Percentiles rank a stretch among this genome's conserved stretches.
phyloP scores from a whole-genome alignment of 1,140 invertebrate species.

The Pseudomyrmex sp. region DNA sequence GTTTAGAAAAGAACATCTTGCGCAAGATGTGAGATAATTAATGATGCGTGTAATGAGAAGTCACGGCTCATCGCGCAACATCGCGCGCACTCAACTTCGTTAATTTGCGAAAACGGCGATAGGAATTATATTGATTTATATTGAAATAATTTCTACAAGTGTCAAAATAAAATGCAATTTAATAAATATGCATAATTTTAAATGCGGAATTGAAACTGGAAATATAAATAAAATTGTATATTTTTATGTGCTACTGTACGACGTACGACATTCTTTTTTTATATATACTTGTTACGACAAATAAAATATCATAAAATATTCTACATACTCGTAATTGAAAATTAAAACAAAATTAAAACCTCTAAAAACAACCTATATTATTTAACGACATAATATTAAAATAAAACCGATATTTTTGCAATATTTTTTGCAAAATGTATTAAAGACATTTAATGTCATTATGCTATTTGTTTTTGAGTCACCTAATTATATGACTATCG shows the following conservation, averaged over 20 bases:
- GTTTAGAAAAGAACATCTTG: conserved; percentile 20
- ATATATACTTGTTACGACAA: too few species aligned
- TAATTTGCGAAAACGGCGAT: neutral
- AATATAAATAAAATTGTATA: too few species aligned
- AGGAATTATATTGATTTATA: neutral
- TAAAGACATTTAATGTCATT: neutral
- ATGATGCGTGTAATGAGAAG: neutral
- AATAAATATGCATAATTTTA: neutral
- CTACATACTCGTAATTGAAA: too few species aligned
- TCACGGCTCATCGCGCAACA: neutral
- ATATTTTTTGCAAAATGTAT: too few species aligned
- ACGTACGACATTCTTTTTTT: too few species aligned
- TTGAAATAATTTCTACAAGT: neutral
- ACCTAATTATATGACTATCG: neutral
- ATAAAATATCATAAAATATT: too few species aligned
- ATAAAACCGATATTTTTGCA: too few species aligned
- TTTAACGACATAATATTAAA: too few species aligned
- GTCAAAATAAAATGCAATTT: neutral
- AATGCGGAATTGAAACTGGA: too few species aligned
- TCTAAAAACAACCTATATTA: too few species aligned
- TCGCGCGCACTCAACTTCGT: neutral
- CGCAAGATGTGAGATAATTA: conserved; percentile 13
- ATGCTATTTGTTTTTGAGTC: neutral
- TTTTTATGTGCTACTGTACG: too few species aligned
- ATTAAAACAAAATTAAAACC: too few species aligned